Evolutionary conservation across 2,113 vertebrate species (phyloP), one percentile per base, ranked within the genome.

Genomic region (Pogonocichla stellata): DNA sequence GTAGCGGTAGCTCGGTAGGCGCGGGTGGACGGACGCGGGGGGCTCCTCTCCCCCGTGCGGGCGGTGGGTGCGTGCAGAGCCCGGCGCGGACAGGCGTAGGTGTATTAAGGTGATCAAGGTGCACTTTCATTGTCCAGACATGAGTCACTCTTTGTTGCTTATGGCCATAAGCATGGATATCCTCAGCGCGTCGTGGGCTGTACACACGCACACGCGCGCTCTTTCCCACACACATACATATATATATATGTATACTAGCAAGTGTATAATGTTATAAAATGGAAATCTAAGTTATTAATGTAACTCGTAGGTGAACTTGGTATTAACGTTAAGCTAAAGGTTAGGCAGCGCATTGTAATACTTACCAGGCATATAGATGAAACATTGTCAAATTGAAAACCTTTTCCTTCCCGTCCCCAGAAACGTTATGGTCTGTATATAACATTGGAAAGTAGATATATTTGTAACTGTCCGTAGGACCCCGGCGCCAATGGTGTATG

Each of bases 231-330:
- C 81, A 73, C 47, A 88, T 60, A 95, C 87, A 95, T 88, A 97
- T 97, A 97, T 97, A 98, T 98, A 98, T 98, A 96, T 97, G 96
- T 98, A 98, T 98, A 97, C 97, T 98, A 97, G 96, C 97, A 96
- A 97, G 96, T 98, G 97, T 98, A 98, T 97, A 98, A 98, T 98
- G 98, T 98, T 98, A 98, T 98, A 98, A 98, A 98, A 98, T 97
- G 97, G 96, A 97, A 97, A 98, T 98, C 98, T 98, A 99, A 99
- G 98, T 99, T 99, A 99, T 99, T 99, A 98, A 98, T 98, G 98
- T 98, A 98, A 98, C 97, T 86, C 92, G 98, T 99, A 99, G 98
- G 96, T 98, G 97, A 98, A 95, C 96, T 97, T 92, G 96, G 94
- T 98, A 98, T 98, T 98, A 98, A 98, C 97, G 96, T 98, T 97